phyloP scores from a whole-genome alignment of 2,797 vertebrate genomes.

The Sphaeramia orbicularis region DNA sequence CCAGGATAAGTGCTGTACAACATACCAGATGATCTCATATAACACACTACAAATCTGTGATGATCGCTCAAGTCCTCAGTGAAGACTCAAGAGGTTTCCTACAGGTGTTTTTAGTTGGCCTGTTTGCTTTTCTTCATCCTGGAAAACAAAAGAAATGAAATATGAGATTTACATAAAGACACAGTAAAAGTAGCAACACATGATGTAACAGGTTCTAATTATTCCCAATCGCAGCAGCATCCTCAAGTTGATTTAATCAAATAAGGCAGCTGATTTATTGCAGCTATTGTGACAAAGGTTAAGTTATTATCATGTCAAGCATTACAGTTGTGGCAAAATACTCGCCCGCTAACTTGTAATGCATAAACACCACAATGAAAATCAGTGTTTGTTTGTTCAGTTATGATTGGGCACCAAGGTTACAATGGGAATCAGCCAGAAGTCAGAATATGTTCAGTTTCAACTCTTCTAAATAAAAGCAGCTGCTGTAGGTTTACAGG shows the following conservation, averaged over 20 bases:
- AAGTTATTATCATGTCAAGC: neutral
- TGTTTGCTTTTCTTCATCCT: constrained; percentile 84
- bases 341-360: constrained; percentile 4
- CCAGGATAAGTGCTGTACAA: constrained; percentile 84
- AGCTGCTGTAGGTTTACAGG: constrained; percentile 35
- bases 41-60: constrained; percentile 70
- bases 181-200: neutral
- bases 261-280: too few species aligned
- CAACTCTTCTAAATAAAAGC: constrained; percentile 34
- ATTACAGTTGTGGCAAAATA: constrained; percentile 3
- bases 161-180: constrained; percentile 9
- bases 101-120: constrained; percentile 60
- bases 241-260: too few species aligned
- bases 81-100: constrained; percentile 48
- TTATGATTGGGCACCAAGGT: constrained; percentile 14
- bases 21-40: constrained; percentile 75
- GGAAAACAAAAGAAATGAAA: constrained; percentile 40
- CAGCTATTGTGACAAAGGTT: neutral
- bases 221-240: too few species aligned
- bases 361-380: constrained; percentile 40
- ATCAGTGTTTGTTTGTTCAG: constrained; percentile 44
- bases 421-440: constrained; percentile 31
- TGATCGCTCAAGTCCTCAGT: constrained; percentile 52
- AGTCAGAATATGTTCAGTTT: constrained; percentile 17
- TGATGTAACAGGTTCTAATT: too few species aligned